Evolutionary conservation across 2,888 invertebrate species (phyloP).

Genomic region (Dynastes tityus): DNA sequence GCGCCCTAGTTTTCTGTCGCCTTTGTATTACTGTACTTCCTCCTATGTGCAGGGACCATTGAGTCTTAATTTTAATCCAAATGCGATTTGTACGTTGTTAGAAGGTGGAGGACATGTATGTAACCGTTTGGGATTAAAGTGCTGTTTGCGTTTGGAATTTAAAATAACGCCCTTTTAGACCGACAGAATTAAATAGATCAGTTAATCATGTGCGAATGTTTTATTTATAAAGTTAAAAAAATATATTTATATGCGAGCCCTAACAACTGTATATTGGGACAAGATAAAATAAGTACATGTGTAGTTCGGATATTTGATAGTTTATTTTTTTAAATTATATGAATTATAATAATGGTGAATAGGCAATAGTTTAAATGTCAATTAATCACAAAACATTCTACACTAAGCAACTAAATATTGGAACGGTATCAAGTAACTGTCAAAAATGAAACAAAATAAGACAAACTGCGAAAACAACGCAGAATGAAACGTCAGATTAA

Average conservation of each 20-base stretch:
- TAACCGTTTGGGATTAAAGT: constrained; percentile 57
- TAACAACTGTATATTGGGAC: no score
- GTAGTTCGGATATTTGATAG: no score
- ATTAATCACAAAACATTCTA: no score
- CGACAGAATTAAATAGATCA: constrained; percentile 43
- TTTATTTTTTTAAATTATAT: no score
- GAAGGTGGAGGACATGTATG: constrained; percentile 60
- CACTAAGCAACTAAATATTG: no score
- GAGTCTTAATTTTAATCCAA: constrained; percentile 66
- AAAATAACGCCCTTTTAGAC: constrained; percentile 55
- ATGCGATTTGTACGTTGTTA: constrained; percentile 65
- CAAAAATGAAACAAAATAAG: no score
- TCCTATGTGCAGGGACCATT: constrained; percentile 62
- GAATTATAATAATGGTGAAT: no score
- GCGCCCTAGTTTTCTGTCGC: constrained; percentile 51
- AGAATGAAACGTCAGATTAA: no score
- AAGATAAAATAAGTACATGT: no score
- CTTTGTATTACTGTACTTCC: constrained; percentile 51
- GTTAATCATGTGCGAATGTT: not conserved
- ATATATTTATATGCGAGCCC: not conserved
- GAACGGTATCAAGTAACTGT: no score
- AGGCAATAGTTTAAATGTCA: no score
- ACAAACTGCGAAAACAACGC: no score
- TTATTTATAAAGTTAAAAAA: not conserved
- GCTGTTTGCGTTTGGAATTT: constrained; percentile 58